Conservation (phyloP, 2,797 vertebrate genomes). For the Carapus acus region DNA sequence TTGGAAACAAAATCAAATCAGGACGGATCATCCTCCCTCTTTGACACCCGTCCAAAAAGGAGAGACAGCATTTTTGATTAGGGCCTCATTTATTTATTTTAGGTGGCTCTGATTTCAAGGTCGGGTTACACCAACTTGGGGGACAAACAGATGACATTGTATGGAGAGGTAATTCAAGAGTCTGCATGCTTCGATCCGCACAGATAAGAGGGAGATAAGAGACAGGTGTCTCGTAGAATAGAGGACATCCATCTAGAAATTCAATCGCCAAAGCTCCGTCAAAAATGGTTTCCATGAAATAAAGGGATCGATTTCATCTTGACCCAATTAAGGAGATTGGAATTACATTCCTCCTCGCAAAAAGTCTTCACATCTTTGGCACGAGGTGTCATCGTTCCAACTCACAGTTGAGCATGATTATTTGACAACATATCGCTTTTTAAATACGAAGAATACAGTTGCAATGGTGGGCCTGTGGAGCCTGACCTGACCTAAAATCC, state of each 20-base stretch:
- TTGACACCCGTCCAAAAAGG: slow-evolving; percentile 65
- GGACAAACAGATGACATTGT: slow-evolving; percentile 70
- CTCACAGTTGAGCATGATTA: no score
- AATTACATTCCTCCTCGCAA: slow-evolving; percentile 5
- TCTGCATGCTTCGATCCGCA: slow-evolving; percentile 69
- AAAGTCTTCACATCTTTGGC: slow-evolving; percentile 8
- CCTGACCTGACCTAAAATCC: neutral
- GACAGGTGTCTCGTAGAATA: slow-evolving; percentile 72
- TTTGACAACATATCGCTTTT: no score
- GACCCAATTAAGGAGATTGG: slow-evolving; percentile 36
- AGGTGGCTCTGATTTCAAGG: slow-evolving; percentile 68
- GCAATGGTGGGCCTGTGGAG: no score
- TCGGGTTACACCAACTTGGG: slow-evolving; percentile 68
- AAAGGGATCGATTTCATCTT: slow-evolving; percentile 49
- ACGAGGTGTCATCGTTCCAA: no score
- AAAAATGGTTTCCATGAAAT: slow-evolving; percentile 61
- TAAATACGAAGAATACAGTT: no score
- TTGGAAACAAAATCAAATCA: slow-evolving; percentile 75
- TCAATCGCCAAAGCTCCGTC: slow-evolving; percentile 59
- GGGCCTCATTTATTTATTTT: slow-evolving; percentile 73
- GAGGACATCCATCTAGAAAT: slow-evolving; percentile 70
- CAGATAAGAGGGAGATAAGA: slow-evolving; percentile 71
- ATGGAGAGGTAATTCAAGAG: slow-evolving; percentile 67
- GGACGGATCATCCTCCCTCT: slow-evolving; percentile 67
- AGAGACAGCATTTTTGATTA: slow-evolving; percentile 71